Evolutionary conservation across 2,797 vertebrate species (phyloP), one percentile per base, ranked within the genome.

Genomic region (Labroides dimidiatus): DNA sequence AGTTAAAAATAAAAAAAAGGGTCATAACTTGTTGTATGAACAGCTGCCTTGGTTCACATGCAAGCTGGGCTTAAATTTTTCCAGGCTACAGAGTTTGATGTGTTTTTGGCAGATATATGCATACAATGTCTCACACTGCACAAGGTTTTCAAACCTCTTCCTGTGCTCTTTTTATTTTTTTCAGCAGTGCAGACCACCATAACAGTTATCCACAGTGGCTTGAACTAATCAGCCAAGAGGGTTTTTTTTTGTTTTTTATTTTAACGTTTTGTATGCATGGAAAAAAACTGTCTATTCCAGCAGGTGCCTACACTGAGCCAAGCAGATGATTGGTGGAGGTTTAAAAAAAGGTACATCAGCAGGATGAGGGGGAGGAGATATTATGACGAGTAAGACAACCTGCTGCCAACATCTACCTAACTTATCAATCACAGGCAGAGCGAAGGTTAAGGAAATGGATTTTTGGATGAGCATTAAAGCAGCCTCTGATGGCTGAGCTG

Each of bases 181-280:
- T 72, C 61, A 70, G 85, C 36, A 37, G 27, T 0, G 2, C 59
- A 47, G 43, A 37, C 53, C 50, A 51, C 33, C 60, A 59, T 50
- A 70, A 55, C 44, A 65, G 68, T 71, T 55, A 69, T 73, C 72
- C 63, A 54, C 68, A 58, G 14, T 79, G 42, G 58, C 72, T 84
- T 77, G 69, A 90, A 86, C 19, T 51, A 30, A 52, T 17, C 64
- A 24, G 53, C 11, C 48, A 54, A 71, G 63, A 53, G 62, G 30
- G 4, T 33, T 33, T 33, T 70, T 75, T 82, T 81, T n/a, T n/a
- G n/a, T n/a, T n/a, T n/a, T n/a, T n/a, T n/a, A n/a, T n/a, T n/a
- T n/a, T n/a, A n/a, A 49, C 48, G 66, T 88, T 33, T 67, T 63
- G 59, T 67, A 81, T 84, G 83, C 68, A 77, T 77, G 75, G 75